phyloP scores from a whole-genome alignment of 2,888 invertebrate species.

The Drosophila heteroneura region DNA sequence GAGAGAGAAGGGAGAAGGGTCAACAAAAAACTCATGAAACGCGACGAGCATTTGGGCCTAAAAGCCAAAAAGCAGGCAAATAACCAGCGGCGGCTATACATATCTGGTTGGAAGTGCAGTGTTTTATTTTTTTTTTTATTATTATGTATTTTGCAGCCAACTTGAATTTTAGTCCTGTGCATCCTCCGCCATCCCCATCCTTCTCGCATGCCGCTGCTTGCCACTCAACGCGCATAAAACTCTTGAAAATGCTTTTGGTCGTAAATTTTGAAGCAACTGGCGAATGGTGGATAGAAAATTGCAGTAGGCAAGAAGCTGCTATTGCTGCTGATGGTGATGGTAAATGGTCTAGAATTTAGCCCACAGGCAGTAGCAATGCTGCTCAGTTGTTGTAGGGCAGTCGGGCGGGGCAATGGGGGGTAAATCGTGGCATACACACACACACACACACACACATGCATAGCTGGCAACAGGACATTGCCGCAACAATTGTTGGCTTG shows the following conservation, averaged over 20 bases:
- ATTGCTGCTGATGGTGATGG: background rate
- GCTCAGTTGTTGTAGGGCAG: constrained; percentile 5
- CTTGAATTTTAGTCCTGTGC: constrained; percentile 48
- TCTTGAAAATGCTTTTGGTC: constrained; percentile 80
- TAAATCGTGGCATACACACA: background rate
- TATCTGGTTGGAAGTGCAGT: constrained; percentile 4
- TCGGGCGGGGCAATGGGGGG: background rate
- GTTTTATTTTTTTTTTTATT: constrained; percentile 8
- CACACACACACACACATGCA: background rate
- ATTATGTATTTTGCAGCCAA: constrained; percentile 24
- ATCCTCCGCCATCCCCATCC: background rate
- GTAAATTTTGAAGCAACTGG: constrained; percentile 78
- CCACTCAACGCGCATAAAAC: constrained; percentile 74
- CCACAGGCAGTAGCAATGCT: constrained; percentile 35
- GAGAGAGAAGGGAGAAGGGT: no score
- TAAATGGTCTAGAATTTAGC: constrained; percentile 24
- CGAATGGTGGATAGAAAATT: constrained; percentile 22
- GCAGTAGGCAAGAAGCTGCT: constrained; percentile 1
- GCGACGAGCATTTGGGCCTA: constrained; percentile 40
- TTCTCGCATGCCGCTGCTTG: constrained; percentile 22
- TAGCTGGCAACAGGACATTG: constrained; percentile 65
- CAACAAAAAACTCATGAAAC: constrained; percentile 23
- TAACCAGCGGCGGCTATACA: constrained; percentile 32
- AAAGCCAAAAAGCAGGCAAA: constrained; percentile 36
- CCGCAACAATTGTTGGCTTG: constrained; percentile 79